These are phyloP conservation scores for Drosophila quinaria DNA, from an alignment of 2,888 invertebrate genomes.

Conservation along the genomic window DNA sequence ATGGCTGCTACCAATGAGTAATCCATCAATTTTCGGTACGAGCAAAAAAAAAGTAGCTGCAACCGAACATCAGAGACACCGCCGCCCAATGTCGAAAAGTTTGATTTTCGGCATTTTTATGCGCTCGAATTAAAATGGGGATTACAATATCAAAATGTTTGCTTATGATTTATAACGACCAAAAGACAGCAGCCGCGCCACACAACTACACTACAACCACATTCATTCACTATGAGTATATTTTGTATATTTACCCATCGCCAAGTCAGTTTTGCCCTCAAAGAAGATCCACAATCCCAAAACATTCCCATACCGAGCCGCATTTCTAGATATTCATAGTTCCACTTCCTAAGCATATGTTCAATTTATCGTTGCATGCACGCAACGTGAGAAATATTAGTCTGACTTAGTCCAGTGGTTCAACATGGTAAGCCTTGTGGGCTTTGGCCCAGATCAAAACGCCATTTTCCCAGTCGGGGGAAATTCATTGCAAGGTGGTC, in stretches of 20 bases:
- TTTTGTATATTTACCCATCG: constrained; percentile 22
- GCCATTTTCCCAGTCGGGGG: constrained; percentile 52
- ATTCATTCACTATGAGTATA: constrained; percentile 19
- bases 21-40: constrained; percentile 78
- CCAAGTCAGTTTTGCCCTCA: constrained; percentile 25
- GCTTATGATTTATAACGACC: constrained; percentile 80
- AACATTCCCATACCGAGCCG: neutral
- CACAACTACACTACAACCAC: constrained; percentile 21
- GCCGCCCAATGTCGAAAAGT: constrained; percentile 82
- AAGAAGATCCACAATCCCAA: constrained; percentile 35
- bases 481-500: constrained; percentile 50
- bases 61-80: constrained; percentile 75
- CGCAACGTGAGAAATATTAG: constrained; percentile 78
- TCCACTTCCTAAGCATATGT: constrained; percentile 38
- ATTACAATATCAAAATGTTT: constrained; percentile 84
- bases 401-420: constrained; percentile 78
- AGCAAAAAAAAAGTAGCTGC: constrained; percentile 73
- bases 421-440: constrained; percentile 67
- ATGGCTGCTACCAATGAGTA: constrained; percentile 52
- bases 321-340: constrained; percentile 10
- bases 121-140: constrained; percentile 81
- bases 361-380: constrained; percentile 55
- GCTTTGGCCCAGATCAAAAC: constrained; percentile 71
- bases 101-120: constrained; percentile 83
- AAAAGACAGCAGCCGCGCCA: constrained; percentile 61